phyloP scores from a whole-genome alignment of 2,113 vertebrate genomes.

The Archocentrus centrarchus region DNA sequence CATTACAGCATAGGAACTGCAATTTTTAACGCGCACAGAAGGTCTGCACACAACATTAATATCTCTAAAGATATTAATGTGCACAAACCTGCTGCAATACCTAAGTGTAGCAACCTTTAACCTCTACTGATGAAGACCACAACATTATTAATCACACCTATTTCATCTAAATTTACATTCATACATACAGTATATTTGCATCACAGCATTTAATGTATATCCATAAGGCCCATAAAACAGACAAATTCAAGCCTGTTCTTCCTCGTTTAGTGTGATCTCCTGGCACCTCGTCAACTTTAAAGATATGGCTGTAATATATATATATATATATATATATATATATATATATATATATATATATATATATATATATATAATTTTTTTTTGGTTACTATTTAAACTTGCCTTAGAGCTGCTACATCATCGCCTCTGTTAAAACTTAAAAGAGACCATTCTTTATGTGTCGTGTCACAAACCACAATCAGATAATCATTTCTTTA shows the following conservation, averaged over 20 bases:
- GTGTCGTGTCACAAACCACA: not conserved
- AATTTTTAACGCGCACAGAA: slow-evolving; percentile 37
- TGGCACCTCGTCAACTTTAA: not conserved
- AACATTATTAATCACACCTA: not conserved
- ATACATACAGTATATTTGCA: not conserved
- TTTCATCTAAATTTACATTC: not conserved
- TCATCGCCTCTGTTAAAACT: accelerated
- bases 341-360: too few relatives aligned
- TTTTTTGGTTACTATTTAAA: too few relatives aligned
- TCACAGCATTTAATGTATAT: too few relatives aligned
- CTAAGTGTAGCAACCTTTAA: not conserved
- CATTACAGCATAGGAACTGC: slow-evolving; percentile 58
- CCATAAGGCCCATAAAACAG: not conserved
- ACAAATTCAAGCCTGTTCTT: not conserved
- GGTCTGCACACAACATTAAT: not conserved
- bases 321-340: too few relatives aligned
- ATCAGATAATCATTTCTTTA: not conserved
- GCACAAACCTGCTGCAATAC: not conserved
- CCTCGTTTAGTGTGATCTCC: not conserved
- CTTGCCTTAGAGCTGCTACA: not conserved
- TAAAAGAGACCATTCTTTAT: not conserved
- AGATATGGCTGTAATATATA: not conserved
- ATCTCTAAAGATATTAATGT: not conserved
- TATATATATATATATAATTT: too few relatives aligned
- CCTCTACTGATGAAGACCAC: not conserved